phyloP scores from a whole-genome alignment of 2,888 invertebrate species.

The Palloptera scutellata region DNA sequence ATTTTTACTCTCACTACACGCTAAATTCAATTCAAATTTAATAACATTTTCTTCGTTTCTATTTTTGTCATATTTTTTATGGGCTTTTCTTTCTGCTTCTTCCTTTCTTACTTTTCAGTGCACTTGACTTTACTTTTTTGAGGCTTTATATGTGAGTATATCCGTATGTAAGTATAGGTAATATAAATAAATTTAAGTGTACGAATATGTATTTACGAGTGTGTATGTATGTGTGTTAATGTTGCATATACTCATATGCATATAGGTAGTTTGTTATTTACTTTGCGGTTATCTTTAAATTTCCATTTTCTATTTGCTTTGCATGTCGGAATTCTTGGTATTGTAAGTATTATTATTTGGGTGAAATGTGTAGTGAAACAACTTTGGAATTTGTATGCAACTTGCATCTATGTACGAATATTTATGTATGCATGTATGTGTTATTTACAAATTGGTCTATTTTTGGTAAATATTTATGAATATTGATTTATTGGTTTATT shows the following conservation, averaged over 20 bases:
- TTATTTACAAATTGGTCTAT: background rate
- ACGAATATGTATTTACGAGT: background rate
- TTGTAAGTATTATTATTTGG: no score
- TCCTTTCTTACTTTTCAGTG: background rate
- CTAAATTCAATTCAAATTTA: background rate
- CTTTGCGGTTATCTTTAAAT: no score
- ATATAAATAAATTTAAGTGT: no score
- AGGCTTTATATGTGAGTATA: background rate
- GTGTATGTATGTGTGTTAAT: background rate
- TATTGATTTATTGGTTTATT: conserved; percentile 27
- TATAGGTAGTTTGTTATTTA: no score
- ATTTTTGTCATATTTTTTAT: no score
- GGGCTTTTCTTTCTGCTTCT: background rate
- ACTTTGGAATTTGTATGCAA: no score
- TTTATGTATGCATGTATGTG: background rate
- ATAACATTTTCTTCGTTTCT: no score
- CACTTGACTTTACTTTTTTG: background rate
- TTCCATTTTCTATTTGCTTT: no score
- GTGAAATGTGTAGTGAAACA: no score
- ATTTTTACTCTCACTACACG: background rate
- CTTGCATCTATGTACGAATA: no score
- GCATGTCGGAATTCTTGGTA: no score
- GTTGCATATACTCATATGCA: no score
- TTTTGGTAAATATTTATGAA: conserved; percentile 22
- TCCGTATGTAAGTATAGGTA: background rate